Conservation (phyloP, 2,888 invertebrate genomes). For the Cerastoderma edule region DNA sequence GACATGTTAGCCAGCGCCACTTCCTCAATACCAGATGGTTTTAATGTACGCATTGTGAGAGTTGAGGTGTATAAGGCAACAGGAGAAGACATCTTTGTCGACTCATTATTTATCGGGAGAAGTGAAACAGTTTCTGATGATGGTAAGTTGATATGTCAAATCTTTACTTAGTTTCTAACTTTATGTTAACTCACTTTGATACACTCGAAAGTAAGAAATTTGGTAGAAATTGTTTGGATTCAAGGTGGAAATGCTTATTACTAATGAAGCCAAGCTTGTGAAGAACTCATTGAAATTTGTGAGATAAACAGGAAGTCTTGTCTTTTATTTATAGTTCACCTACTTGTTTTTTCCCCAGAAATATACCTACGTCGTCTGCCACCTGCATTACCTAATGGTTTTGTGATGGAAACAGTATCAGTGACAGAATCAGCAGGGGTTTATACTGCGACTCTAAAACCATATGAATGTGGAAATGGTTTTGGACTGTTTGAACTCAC, state of each 20-base stretch:
- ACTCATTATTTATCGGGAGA: slow-evolving; percentile 45
- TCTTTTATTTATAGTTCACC: too few species aligned
- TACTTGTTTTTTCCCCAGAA: too few species aligned
- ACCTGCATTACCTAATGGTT: slow-evolving; percentile 65
- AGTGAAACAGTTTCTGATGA: slow-evolving; percentile 33
- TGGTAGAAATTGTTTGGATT: too few species aligned
- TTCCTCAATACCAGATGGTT: slow-evolving; percentile 21
- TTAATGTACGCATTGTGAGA: slow-evolving; percentile 29
- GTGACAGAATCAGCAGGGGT: slow-evolving; percentile 54
- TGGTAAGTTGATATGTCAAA: too few species aligned
- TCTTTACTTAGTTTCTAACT: too few species aligned
- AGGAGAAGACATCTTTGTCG: slow-evolving; percentile 39
- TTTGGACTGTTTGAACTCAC: slow-evolving; percentile 66
- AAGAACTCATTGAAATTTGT: too few species aligned
- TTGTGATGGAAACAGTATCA: slow-evolving; percentile 55
- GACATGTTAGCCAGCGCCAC: slow-evolving; percentile 33
- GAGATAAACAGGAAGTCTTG: too few species aligned
- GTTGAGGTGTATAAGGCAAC: slow-evolving; percentile 31
- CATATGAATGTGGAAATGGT: slow-evolving; percentile 70
- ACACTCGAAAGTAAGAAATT: too few species aligned
- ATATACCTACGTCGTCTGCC: slow-evolving; percentile 48
- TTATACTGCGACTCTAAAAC: slow-evolving; percentile 65
- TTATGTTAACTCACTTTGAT: too few species aligned
- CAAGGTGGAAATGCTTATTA: too few species aligned
- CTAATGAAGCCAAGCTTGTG: too few species aligned